These are phyloP conservation scores for Lucilia sericata DNA, from an alignment of 1,140 invertebrate genomes.

Conservation along the genomic window DNA sequence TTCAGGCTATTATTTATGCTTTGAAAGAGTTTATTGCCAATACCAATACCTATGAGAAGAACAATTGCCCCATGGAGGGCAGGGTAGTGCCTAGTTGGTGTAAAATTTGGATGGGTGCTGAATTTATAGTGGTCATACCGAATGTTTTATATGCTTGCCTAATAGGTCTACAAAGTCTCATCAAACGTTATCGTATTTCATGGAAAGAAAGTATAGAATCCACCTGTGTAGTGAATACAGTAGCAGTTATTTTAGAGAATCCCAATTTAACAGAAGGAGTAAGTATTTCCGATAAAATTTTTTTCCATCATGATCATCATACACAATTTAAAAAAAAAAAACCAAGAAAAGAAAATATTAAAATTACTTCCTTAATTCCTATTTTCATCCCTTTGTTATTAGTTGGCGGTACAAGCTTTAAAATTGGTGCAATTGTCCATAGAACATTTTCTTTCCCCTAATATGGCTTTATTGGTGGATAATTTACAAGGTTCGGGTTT, in stretches of 20 bases:
- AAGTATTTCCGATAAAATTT: too few species aligned
- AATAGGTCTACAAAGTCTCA: slow-evolving; percentile 73
- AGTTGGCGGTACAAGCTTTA: slow-evolving; percentile 77
- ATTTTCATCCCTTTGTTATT: slow-evolving; percentile 54
- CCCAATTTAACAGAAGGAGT: slow-evolving; percentile 66
- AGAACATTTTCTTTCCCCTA: slow-evolving; percentile 80
- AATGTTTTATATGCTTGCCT: slow-evolving; percentile 73
- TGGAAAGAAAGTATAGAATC: slow-evolving; percentile 74
- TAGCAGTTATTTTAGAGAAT: slow-evolving; percentile 67
- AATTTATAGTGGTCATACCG: slow-evolving; percentile 55
- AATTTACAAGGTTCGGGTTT: slow-evolving; percentile 74
- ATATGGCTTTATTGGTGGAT: slow-evolving; percentile 78
- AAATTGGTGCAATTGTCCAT: slow-evolving; percentile 77
- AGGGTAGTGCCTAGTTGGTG: not conserved
- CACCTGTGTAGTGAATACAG: slow-evolving; percentile 63
- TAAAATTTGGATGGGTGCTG: slow-evolving; percentile 23
- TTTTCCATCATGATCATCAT: too few species aligned
- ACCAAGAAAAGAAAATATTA: too few species aligned
- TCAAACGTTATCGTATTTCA: slow-evolving; percentile 77
- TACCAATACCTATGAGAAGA: not conserved
- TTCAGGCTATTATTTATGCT: slow-evolving; percentile 77
- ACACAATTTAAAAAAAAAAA: too few species aligned
- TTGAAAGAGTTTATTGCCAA: slow-evolving; percentile 72
- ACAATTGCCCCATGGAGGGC: not conserved
- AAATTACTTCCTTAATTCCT: not conserved